Evolutionary conservation across 2,113 vertebrate genomes (phyloP).

Genomic region (Oreochromis niloticus): DNA sequence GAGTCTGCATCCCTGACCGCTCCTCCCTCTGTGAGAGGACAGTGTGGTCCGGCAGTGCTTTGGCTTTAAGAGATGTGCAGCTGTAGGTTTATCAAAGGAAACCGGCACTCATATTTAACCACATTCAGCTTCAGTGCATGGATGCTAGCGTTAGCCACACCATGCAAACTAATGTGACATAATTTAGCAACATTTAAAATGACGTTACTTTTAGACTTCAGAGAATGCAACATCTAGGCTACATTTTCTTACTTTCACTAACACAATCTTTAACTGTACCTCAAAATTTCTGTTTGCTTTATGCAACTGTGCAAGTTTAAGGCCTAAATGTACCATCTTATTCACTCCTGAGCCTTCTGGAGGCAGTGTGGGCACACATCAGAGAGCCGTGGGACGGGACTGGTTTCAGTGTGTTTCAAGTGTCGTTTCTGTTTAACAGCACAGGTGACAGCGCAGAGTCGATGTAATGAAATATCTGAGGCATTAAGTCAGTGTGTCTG

Average conservation of each 20-base stretch:
- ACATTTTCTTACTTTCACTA: neutral
- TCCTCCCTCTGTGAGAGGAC: neutral
- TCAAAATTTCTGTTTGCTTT: neutral
- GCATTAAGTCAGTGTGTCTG: neutral
- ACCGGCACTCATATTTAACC: neutral
- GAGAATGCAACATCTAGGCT: neutral
- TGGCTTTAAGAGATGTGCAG: neutral
- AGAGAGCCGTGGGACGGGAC: neutral
- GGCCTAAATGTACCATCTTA: rapidly evolving
- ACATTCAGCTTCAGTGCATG: rapidly evolving
- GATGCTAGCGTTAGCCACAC: neutral
- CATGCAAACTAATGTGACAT: neutral
- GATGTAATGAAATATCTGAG: neutral
- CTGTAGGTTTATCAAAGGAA: neutral
- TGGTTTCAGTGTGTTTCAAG: neutral
- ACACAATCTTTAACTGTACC: rapidly evolving
- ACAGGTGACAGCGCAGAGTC: neutral
- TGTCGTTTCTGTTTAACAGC: neutral
- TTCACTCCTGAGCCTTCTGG: neutral
- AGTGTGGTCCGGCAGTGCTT: neutral
- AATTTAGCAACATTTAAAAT: neutral
- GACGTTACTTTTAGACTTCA: neutral
- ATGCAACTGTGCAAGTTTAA: neutral
- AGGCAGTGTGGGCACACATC: neutral
- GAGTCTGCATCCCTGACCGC: neutral